Evolutionary conservation across 2,888 invertebrate genomes (phyloP), one percentile per base, ranked within the genome.

Genomic region (Boloria selene): DNA sequence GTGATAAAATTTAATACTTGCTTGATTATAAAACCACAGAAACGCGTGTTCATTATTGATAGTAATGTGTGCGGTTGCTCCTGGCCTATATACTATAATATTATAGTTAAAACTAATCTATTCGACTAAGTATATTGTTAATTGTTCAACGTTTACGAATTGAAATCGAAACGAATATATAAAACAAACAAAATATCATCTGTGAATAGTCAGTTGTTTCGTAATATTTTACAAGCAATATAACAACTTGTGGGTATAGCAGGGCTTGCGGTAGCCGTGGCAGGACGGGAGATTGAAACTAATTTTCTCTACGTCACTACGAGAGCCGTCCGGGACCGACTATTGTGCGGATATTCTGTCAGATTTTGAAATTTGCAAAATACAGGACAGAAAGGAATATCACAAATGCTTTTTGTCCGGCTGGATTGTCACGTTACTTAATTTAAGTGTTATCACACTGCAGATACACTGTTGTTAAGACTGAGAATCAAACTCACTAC

Each of bases 251-350:
- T 61, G 70, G 69, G 72, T 66, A 72, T 67, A 68, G 68, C 61
- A 16, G 59, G 60, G 59, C 44, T 72, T 78, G 82, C 77, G 82
- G 87, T 80, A 70, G 70, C 68, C 74, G 86, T 73, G 87, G 87
- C 82, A 76, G 75, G 77, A 70, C 74, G 76, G 75, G 77, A 78
- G 82, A 82, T 83, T 79, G 78, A 87, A 90, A 88, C 88, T 87
- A 88, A 90, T 90, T 88, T 88, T 86, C 85, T 80, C 74, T 76
- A 79, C 82, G 86, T 88, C 86, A 87, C 77, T 75, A 76, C 72
- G 77, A 77, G 76, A 76, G 72, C 74, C 70, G 73, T 74, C 74
- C 74, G 65, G 70, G 74, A 71, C 73, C 74, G 75, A 73, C 75
- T 70, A 75, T 74, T 73, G 72, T 73, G 73, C 73, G 70, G 74